Conservation (phyloP, 2,113 vertebrate genomes). For the Macquaria ambigua region DNA sequence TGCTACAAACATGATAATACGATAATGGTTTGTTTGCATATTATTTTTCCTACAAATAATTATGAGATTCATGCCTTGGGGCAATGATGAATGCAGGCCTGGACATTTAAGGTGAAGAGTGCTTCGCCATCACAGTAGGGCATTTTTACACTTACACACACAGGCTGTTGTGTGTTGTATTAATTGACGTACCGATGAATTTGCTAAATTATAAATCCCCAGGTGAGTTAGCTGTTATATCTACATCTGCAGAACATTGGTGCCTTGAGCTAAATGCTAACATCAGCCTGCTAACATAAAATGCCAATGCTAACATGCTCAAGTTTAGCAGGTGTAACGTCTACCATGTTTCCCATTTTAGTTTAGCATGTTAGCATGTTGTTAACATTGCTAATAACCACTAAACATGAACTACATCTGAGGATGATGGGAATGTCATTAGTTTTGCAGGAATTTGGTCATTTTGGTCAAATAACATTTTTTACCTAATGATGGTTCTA, state of each 20-base stretch:
- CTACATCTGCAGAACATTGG: neutral
- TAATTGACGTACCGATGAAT: too few relatives aligned
- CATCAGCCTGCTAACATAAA: neutral
- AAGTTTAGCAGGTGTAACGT: too few relatives aligned
- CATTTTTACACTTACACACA: neutral
- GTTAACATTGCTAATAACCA: neutral
- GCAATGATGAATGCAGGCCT: neutral
- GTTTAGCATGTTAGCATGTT: too few relatives aligned
- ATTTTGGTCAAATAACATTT: neutral
- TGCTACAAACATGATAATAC: conserved; percentile 48
- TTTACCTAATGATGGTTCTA: neutral
- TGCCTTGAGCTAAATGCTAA: neutral
- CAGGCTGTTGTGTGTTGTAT: neutral
- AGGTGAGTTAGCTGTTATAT: too few relatives aligned
- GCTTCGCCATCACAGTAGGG: neutral
- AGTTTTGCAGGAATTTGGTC: neutral
- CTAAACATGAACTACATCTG: neutral
- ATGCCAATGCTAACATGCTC: too few relatives aligned
- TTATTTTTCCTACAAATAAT: conserved; percentile 22
- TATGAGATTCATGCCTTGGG: neutral
- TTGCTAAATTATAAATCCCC: neutral
- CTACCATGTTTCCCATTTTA: too few relatives aligned
- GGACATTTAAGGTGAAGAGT: neutral
- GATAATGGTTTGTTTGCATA: conserved; percentile 41
- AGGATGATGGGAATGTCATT: neutral